phyloP scores from a whole-genome alignment of 2,797 vertebrate species.

The Megaceryle alcyon region DNA sequence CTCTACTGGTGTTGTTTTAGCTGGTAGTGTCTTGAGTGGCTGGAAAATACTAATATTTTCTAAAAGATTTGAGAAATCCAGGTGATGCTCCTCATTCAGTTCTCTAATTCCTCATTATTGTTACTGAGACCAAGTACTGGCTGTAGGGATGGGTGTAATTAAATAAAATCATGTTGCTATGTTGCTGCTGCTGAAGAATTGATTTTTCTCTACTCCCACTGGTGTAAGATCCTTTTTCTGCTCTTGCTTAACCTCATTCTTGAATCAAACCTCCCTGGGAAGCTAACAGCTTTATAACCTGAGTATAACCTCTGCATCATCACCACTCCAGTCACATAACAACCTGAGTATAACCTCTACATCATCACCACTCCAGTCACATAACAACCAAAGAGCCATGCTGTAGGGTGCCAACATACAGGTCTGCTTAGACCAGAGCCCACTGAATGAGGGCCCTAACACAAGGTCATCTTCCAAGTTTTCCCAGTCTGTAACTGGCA shows the following conservation, averaged over 20 bases:
- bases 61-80: not conserved
- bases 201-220: not conserved
- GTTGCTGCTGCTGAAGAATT: not conserved
- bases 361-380: not conserved
- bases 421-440: not conserved
- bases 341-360: not conserved
- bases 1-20: slow-evolving; percentile 48
- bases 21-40: not conserved
- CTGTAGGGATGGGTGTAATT: not conserved
- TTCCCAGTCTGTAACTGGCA: not conserved
- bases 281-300: not conserved
- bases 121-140: not conserved
- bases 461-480: not conserved
- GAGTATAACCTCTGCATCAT: not conserved
- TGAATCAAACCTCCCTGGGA: not conserved
- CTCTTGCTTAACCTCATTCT: not conserved
- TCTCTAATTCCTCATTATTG: not conserved
- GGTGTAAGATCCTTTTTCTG: not conserved
- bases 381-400: not conserved
- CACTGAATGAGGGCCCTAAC: not conserved
- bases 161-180: not conserved
- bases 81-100: not conserved
- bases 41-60: not conserved
- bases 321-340: not conserved
- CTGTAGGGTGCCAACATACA: not conserved